A percentile compares a stretch with the other conserved stretches of the same genome.
Conservation (phyloP, 2,797 vertebrate species). For the Martes flavigula region DNA sequence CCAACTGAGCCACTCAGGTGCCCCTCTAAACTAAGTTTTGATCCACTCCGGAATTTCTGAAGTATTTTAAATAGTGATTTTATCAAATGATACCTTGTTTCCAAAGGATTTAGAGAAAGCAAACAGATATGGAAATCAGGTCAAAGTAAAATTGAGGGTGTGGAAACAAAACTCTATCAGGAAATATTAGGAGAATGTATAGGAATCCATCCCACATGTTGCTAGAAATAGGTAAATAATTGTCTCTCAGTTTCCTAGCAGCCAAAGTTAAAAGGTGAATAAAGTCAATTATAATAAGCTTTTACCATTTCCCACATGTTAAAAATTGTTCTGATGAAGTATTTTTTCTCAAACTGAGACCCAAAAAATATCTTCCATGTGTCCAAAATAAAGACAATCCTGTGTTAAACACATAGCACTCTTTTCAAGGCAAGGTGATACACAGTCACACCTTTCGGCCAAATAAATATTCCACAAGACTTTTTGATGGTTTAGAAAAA, state of each 20-base stretch:
- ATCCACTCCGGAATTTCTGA: neutral
- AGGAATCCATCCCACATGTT: neutral
- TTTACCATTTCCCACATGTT: neutral
- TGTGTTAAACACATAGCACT: neutral
- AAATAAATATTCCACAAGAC: neutral
- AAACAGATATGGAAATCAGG: neutral
- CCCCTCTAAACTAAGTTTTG: neutral
- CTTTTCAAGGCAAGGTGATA: neutral
- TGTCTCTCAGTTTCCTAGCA: neutral
- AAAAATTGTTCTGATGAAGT: neutral
- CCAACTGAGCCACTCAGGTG: neutral
- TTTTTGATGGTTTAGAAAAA: neutral
- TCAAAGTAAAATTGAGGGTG: neutral
- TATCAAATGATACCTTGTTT: neutral
- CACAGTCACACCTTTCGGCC: neutral
- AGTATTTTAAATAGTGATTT: neutral
- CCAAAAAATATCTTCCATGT: neutral
- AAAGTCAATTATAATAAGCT: neutral
- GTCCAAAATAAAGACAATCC: neutral
- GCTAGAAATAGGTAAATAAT: neutral
- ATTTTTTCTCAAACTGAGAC: neutral
- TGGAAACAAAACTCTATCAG: neutral
- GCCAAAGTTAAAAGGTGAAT: neutral
- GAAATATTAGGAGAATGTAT: neutral
- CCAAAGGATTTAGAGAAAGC: neutral